Conservation (phyloP, 2,797 vertebrate genomes). For the Brotula barbata region DNA sequence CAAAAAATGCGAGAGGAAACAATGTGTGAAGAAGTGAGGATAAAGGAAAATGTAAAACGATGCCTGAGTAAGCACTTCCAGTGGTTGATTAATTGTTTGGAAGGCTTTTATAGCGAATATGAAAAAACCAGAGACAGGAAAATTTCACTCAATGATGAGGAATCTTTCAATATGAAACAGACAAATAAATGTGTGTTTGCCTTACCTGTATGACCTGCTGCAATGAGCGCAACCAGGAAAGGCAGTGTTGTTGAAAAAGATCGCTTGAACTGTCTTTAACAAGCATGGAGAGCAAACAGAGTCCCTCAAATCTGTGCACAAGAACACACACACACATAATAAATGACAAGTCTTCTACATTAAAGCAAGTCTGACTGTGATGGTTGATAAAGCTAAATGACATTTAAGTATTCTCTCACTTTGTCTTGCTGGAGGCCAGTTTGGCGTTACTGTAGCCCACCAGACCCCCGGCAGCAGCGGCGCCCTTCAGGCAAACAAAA, state of each 20-base stretch:
- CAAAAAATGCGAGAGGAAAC: too few relatives aligned
- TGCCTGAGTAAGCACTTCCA: too few relatives aligned
- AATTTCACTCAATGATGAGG: too few relatives aligned
- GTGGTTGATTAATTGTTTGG: too few relatives aligned
- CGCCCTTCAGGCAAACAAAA: conserved; percentile 64
- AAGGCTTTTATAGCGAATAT: too few relatives aligned
- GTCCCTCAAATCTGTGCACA: conserved; percentile 83
- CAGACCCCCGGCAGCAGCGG: conserved; percentile 77
- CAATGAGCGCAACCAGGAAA: conserved; percentile 88
- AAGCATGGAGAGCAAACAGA: conserved; percentile 87
- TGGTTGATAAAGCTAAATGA: not conserved
- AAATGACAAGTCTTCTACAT: too few relatives aligned
- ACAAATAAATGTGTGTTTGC: not conserved
- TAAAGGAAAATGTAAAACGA: too few relatives aligned
- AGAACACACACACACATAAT: conserved; percentile 15
- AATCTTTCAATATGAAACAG: not conserved
- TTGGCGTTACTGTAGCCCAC: conserved; percentile 83
- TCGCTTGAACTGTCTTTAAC: conserved; percentile 89
- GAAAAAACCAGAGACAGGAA: too few relatives aligned
- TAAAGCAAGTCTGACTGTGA: too few relatives aligned
- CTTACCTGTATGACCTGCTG: conserved; percentile 90
- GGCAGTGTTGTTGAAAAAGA: conserved; percentile 87
- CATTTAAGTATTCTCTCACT: conserved; percentile 67
- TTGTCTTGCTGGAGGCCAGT: conserved; percentile 85
- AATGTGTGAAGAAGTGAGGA: too few relatives aligned